Percentiles rank a stretch among this genome's conserved stretches.
These are phyloP conservation scores for Drosophila quinaria DNA, from an alignment of 2,888 invertebrate species.

Conservation along the genomic window DNA sequence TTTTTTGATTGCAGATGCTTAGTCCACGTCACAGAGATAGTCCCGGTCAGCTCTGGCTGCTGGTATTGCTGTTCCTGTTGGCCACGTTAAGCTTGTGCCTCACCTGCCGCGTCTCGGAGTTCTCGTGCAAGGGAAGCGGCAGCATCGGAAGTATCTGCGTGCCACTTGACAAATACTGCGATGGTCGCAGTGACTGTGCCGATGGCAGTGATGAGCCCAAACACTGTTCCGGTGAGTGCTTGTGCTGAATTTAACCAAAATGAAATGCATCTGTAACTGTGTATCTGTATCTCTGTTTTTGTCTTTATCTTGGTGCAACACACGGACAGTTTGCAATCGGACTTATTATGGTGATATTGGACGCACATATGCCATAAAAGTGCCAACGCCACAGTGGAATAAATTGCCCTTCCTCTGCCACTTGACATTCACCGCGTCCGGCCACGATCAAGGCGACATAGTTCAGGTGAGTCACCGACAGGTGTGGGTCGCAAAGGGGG, in stretches of 20 bases:
- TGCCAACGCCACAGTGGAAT: conserved; percentile 90
- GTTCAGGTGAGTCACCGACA: conserved; percentile 89
- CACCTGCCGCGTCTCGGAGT: conserved; percentile 92
- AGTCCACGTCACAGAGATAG: conserved; percentile 14
- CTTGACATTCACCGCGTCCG: conserved; percentile 96
- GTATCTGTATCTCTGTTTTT: conserved; percentile 11
- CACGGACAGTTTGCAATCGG: conserved; percentile 91
- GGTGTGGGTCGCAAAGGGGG: conserved; percentile 6
- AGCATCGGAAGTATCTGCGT: conserved; percentile 90
- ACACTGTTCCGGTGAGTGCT: conserved; percentile 90
- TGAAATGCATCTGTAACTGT: conserved; percentile 1
- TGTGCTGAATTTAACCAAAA: conserved; percentile 2
- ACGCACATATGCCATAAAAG: conserved; percentile 91
- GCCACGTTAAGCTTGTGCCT: conserved; percentile 77
- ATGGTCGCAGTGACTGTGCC: conserved; percentile 93
- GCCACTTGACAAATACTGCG: conserved; percentile 94
- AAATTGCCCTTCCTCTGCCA: conserved; percentile 95
- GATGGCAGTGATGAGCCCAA: conserved; percentile 94
- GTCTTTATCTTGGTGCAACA: conserved; percentile 34
- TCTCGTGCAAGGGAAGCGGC: conserved; percentile 90
- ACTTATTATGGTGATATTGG: conserved; percentile 96
- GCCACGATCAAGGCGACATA: conserved; percentile 94
- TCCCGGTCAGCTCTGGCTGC: conserved; percentile 37
- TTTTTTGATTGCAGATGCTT: conserved; percentile 55
- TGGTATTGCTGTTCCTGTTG: conserved; percentile 85